Evolutionary conservation across 2,113 vertebrate species (phyloP).

Genomic region (Thinocorus orbignyianus): DNA sequence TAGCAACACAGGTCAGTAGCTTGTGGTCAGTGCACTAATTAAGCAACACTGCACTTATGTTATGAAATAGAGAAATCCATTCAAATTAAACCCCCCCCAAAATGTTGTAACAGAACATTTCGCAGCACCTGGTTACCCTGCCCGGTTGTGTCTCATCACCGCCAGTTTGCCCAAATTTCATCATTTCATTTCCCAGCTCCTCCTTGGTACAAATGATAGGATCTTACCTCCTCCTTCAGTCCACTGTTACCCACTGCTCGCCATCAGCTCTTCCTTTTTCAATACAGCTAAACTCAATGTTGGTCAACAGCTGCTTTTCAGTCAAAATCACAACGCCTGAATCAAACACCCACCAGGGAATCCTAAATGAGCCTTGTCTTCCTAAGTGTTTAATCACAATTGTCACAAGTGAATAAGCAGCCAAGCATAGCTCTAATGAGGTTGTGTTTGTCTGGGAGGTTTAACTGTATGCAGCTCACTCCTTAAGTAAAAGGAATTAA

Average conservation of each 20-base stretch:
- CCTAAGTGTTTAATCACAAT: slow-evolving; percentile 42
- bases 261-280: not conserved
- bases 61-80: not conserved
- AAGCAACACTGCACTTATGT: not conserved
- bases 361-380: slow-evolving; percentile 32
- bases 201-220: not conserved
- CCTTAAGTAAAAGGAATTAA: not conserved
- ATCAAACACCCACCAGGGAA: slow-evolving; percentile 12
- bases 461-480: not conserved
- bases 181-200: not conserved
- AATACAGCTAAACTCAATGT: not conserved
- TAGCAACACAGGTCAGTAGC: not conserved
- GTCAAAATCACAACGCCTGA: slow-evolving; percentile 2
- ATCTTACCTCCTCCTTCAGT: not conserved
- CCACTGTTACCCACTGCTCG: not conserved
- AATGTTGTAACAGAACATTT: not conserved
- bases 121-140: not conserved
- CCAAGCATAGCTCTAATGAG: slow-evolving; percentile 29
- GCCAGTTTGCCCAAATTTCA: not conserved
- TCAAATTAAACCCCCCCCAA: not conserved
- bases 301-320: slow-evolving; percentile 14
- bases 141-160: not conserved
- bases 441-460: slow-evolving; percentile 1
- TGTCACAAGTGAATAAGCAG: slow-evolving; percentile 27
- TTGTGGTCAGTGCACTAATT: not conserved